Evolutionary conservation across 2,113 vertebrate genomes (phyloP).

Genomic region (Gasterosteus aculeatus): DNA sequence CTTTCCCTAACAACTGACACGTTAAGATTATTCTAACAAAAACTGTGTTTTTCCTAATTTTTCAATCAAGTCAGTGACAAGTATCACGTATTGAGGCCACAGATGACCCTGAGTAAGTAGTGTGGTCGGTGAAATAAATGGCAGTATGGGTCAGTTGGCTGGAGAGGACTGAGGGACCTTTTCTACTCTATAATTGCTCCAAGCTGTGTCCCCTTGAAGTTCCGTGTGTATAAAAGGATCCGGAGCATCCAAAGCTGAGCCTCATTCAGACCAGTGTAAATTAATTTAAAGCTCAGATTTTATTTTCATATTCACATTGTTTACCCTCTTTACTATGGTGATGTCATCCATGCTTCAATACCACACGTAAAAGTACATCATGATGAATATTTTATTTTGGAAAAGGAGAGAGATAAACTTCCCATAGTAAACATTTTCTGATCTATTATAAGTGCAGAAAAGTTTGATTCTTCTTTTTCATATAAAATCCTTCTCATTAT

Average conservation of each 20-base stretch:
- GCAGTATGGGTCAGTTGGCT: conserved; percentile 67
- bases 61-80: conserved; percentile 57
- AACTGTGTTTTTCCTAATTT: conserved; percentile 26
- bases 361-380: conserved; percentile 40
- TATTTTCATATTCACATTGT: background rate
- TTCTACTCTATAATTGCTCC: conserved; percentile 77
- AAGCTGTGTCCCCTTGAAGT: conserved; percentile 76
- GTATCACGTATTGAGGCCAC: conserved; percentile 62
- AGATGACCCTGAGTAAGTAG: conserved; percentile 71
- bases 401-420: conserved; percentile 81
- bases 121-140: conserved; percentile 71
- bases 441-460: conserved; percentile 79
- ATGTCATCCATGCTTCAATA: background rate
- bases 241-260: conserved; percentile 16
- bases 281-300: conserved; percentile 18
- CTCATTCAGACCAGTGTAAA: conserved; percentile 12
- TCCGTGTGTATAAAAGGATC: conserved; percentile 28
- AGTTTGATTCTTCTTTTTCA: conserved; percentile 66
- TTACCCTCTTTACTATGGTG: background rate
- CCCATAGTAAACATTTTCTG: conserved; percentile 80
- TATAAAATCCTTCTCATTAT: conserved; percentile 80
- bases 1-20: background rate
- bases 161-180: conserved; percentile 67
- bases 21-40: background rate
- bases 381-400: conserved; percentile 80